These are phyloP conservation scores for Sarcophaga variegata DNA, from an alignment of 2,888 invertebrate genomes.

Conservation along the genomic window DNA sequence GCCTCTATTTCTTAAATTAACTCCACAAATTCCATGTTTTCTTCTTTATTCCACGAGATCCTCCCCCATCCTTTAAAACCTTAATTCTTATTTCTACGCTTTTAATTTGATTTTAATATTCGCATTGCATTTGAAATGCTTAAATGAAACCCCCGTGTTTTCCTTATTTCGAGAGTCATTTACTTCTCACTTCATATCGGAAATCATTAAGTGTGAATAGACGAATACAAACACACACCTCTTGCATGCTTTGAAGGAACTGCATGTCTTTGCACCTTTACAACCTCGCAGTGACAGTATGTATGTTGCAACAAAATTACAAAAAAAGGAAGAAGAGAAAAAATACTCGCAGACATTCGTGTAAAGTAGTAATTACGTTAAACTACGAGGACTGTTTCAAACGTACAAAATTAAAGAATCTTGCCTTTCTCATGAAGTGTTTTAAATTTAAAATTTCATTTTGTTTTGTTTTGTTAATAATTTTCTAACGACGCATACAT, in stretches of 20 bases:
- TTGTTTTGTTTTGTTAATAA: too few relatives aligned
- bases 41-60: neutral
- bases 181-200: slow-evolving; percentile 53
- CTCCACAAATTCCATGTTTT: neutral
- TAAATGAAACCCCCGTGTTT: neutral
- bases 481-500: too few relatives aligned
- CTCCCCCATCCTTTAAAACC: neutral
- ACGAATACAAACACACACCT: slow-evolving; percentile 1
- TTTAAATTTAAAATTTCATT: neutral
- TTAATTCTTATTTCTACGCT: neutral
- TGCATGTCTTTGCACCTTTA: slow-evolving; percentile 33
- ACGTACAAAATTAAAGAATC: neutral
- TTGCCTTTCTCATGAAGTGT: neutral
- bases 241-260: slow-evolving; percentile 10
- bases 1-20: too few relatives aligned
- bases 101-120: slow-evolving; percentile 39
- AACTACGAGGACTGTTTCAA: slow-evolving; percentile 9
- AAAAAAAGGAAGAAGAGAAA: neutral
- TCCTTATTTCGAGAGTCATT: slow-evolving; percentile 7
- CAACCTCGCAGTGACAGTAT: slow-evolving; percentile 7
- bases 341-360: slow-evolving; percentile 19
- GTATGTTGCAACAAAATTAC: slow-evolving; percentile 1
- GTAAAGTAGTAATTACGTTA: slow-evolving; percentile 55
- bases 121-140: slow-evolving; percentile 27
- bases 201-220: slow-evolving; percentile 71